phyloP scores from a whole-genome alignment of 2,113 vertebrate species.

The Calidris pygmaea region DNA sequence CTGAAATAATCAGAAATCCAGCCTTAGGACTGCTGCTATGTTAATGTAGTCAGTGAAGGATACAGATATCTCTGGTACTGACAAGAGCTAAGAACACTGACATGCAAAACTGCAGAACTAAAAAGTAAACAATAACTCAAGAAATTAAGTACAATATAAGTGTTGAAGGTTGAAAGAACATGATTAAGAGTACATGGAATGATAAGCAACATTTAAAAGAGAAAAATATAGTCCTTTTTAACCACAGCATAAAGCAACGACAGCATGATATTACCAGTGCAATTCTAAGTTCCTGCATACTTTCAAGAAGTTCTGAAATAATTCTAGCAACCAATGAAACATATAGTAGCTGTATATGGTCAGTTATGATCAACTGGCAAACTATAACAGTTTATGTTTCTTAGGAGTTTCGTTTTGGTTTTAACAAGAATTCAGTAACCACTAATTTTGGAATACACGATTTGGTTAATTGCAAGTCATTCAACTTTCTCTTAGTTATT shows the following conservation, averaged over 20 bases:
- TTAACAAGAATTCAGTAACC: not conserved
- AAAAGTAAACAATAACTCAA: not conserved
- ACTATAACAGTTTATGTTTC: not conserved
- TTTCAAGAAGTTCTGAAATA: not conserved
- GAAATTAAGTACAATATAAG: not conserved
- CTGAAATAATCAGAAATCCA: not conserved
- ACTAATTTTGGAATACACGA: not conserved
- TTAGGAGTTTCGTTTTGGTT: not conserved
- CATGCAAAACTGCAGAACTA: not conserved
- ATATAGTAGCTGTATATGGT: not conserved
- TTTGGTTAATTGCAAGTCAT: not conserved
- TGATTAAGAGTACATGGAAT: not conserved
- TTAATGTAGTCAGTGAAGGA: not conserved
- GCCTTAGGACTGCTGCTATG: not conserved
- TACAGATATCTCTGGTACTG: not conserved
- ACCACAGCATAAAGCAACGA: not conserved
- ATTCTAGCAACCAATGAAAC: not conserved
- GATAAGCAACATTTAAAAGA: not conserved
- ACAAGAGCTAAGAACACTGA: not conserved
- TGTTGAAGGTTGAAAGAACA: not conserved
- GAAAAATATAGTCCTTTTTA: not conserved
- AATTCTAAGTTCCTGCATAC: not conserved
- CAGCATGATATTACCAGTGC: not conserved
- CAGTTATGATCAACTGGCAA: not conserved
- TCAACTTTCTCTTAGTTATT: not conserved